Evolutionary conservation across 2,797 vertebrate genomes (phyloP), one percentile per base, ranked within the genome.

Genomic region (Cyprinella venusta): DNA sequence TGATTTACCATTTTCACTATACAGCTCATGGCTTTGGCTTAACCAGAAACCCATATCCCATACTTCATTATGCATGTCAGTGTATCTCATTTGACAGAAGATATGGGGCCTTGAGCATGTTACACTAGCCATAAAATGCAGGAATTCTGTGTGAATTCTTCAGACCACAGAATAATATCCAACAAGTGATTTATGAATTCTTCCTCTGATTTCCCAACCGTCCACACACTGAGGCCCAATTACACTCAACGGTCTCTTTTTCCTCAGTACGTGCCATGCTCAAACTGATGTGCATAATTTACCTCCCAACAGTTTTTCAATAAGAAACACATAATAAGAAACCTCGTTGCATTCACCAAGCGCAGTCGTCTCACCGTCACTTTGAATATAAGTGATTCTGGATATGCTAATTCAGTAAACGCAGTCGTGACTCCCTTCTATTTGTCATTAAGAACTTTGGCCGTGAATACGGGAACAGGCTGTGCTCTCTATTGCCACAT

Each of bases 271-370:
- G 85, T 48, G 80, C 80, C 54, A 59, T 69, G 84, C 87, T 71
- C 67, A 86, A 87, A 92, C 88, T 93, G 88, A 93, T 91, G 88
- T 89, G 87, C 87, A 91, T 91, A 89, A 93, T 92, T 91, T 91
- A 91, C 90, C 90, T 90, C 83, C 68, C 3, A 88, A 91, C 86
- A 89, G 85, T 90, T 92, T 92, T 91, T 84, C 92, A 93, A 93
- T 90, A 89, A 84, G 87, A 91, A 90, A 84, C 89, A 88, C 89
- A 83, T 16, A 63, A 56, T 56, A 56, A 56, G 90, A 90, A 92
- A 92, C 93, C 90, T 92, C 91, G 89, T 87, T 40, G 81, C n/a
- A 48, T 88, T 86, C 80, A 90, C 86, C 84, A 42, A 87, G 83
- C 61, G 63, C 84, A 65, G 85, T 86, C 79, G 56, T 81, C 83